A percentile compares a stretch with the other conserved stretches of the same genome.
These are phyloP conservation scores for Micrasema minimum DNA, from an alignment of 1,140 invertebrate genomes.

Conservation along the genomic window DNA sequence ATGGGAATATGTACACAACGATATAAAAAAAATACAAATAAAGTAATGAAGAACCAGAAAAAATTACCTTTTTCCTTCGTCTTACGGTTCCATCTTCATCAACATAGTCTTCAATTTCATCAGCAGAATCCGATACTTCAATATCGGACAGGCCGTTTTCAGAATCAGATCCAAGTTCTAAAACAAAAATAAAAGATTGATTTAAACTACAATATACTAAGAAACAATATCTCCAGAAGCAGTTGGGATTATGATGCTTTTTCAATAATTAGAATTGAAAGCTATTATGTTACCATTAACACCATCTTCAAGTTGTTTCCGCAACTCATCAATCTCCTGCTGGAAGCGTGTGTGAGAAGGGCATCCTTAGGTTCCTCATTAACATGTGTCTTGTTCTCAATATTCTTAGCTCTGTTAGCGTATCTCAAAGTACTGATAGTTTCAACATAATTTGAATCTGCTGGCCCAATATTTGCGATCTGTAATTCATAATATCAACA, in stretches of 20 bases:
- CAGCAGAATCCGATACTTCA: constrained; percentile 49
- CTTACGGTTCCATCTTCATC: constrained; percentile 57
- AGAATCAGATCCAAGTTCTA: constrained; percentile 43
- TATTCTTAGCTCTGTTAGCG: constrained; percentile 97
- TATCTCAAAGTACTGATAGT: constrained; percentile 97
- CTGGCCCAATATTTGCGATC: constrained; percentile 94
- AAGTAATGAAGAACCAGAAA: too few relatives aligned
- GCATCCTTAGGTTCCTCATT: constrained; percentile 99
- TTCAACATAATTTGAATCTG: constrained; percentile 97
- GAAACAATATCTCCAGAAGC: too few relatives aligned
- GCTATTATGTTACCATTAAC: constrained; percentile 56
- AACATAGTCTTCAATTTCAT: constrained; percentile 52
- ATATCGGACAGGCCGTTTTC: constrained; percentile 56
- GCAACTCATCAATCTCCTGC: constrained; percentile 93
- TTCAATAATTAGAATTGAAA: too few relatives aligned
- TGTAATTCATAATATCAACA: constrained; percentile 48
- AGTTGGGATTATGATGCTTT: too few relatives aligned
- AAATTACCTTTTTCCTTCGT: constrained; percentile 55
- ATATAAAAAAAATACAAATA: background rate
- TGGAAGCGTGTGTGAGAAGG: constrained; percentile 93
- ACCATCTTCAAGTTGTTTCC: constrained; percentile 81
- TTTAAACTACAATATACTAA: too few relatives aligned
- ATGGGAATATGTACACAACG: background rate
- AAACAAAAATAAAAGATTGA: too few relatives aligned
- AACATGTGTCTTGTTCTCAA: constrained; percentile 94